Evolutionary conservation across 2,888 invertebrate genomes (phyloP).

Genomic region (Cheilosia impressa): DNA sequence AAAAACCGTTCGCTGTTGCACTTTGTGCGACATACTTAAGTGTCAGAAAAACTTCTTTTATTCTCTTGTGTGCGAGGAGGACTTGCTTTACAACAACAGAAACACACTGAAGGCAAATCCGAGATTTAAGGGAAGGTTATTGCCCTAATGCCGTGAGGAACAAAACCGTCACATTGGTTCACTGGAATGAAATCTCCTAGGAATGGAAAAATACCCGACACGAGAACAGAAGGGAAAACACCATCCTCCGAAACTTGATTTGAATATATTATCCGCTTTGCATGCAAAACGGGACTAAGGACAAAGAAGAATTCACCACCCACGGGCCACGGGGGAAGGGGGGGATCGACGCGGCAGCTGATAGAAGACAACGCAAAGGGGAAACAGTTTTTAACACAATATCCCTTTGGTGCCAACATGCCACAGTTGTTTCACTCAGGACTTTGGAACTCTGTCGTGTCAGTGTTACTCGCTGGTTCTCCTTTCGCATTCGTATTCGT

Average conservation of each 20-base stretch:
- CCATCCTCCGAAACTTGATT: slow-evolving; percentile 71
- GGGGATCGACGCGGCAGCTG: background rate
- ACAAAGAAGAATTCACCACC: slow-evolving; percentile 42
- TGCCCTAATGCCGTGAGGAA: slow-evolving; percentile 64
- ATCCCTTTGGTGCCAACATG: slow-evolving; percentile 54
- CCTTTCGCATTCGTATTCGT: slow-evolving; percentile 33
- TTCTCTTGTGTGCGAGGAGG: slow-evolving; percentile 24
- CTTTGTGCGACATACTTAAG: slow-evolving; percentile 58
- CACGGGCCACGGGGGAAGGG: slow-evolving; percentile 29
- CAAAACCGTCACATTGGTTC: slow-evolving; percentile 69
- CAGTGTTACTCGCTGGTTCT: slow-evolving; percentile 28
- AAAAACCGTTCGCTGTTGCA: slow-evolving; percentile 36
- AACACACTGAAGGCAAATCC: slow-evolving; percentile 17
- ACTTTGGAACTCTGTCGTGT: slow-evolving; percentile 42
- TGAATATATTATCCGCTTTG: slow-evolving; percentile 71
- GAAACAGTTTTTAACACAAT: slow-evolving; percentile 55
- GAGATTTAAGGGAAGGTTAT: slow-evolving; percentile 50
- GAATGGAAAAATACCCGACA: slow-evolving; percentile 8
- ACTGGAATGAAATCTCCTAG: slow-evolving; percentile 40
- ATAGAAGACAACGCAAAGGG: slow-evolving; percentile 10
- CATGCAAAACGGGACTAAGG: slow-evolving; percentile 38
- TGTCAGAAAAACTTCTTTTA: slow-evolving; percentile 56
- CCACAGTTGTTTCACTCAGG: slow-evolving; percentile 67
- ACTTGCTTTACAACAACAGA: slow-evolving; percentile 4
- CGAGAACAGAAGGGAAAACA: slow-evolving; percentile 21